Base-by-base conservation (phyloP, 30 jellyfish, hydroid and myxozoan genomes). In the Pseudorhiza aurosa region DNA sequence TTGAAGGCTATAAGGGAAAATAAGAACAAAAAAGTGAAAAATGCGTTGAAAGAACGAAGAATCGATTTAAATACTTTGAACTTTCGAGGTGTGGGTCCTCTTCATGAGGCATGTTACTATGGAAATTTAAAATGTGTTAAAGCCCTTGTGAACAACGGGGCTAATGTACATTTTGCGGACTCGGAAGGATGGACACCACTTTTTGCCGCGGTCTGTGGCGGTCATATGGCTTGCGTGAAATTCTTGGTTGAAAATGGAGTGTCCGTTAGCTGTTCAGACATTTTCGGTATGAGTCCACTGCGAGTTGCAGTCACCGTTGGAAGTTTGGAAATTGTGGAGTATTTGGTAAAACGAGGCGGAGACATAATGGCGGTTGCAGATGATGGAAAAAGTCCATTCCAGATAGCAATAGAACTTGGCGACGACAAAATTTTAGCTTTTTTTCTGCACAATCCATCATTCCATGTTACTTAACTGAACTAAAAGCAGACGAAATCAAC, bases 171-270 rank as follows among this genome's bases (percentile, higher is more conserved):
- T 44, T 67, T 51, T 53, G 74, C 77, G 24, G 96, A 86, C 65
- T 86, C 96, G 0, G 88, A 67, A 28, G 83, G 91, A 0, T 86
- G 96, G 96, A 86, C 96, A 12, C 85, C 89, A 43, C 74, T 86
- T n/a, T 88, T 77, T 45, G 96, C 96, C n/a, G 96, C 96, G 5
- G 85, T 75, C 10, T 86, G 88, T 29, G 96, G 96, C 8, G 87
- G 68, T 30, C 81, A 57, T 32, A 36, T 55, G 35, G 30, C 49
- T 28, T 74, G 96, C 47, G 84, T 86, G 40, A 65, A 76, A 37
- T 45, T 28, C 45, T 46, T 86, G 4, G 71, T 86, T 17, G 60
- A 37, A 15, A 51, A 31, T 45, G 60, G 72, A 0, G 91, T 79
- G 7, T 45, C 14, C 44, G 31, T 86, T 1, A 68, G 75, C 74